These are phyloP conservation scores for Drosophila lini DNA, from an alignment of 1,140 invertebrate genomes.

Conservation along the genomic window DNA sequence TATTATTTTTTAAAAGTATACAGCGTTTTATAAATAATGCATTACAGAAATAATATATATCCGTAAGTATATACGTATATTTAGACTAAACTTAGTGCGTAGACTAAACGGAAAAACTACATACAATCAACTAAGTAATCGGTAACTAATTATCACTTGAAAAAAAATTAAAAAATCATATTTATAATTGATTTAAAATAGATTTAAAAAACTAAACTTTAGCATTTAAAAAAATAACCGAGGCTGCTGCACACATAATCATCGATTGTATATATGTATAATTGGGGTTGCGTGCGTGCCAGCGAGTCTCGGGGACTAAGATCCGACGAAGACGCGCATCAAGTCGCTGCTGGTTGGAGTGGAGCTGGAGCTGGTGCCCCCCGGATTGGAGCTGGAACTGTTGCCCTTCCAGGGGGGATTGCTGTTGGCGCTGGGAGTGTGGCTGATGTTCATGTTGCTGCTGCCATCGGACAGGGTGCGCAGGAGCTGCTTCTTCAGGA, in stretches of 20 bases:
- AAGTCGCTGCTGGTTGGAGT: slow-evolving; percentile 64
- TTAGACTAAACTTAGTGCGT: slow-evolving; percentile 65
- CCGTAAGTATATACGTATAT: slow-evolving; percentile 36
- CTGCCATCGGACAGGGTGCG: slow-evolving; percentile 69
- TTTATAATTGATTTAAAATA: slow-evolving; percentile 63
- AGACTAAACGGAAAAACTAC: slow-evolving; percentile 66
- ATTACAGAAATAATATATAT: slow-evolving; percentile 40
- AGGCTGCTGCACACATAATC: slow-evolving; percentile 41
- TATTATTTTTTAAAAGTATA: slow-evolving; percentile 63
- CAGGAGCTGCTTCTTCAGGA: slow-evolving; percentile 71
- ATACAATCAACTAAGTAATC: slow-evolving; percentile 67
- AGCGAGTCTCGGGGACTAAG: slow-evolving; percentile 36
- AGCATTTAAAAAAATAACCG: slow-evolving; percentile 21
- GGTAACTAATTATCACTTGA: slow-evolving; percentile 75
- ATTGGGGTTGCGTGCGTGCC: slow-evolving; percentile 9
- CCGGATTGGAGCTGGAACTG: slow-evolving; percentile 59
- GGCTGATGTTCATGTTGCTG: slow-evolving; percentile 57
- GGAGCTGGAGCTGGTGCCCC: slow-evolving; percentile 48
- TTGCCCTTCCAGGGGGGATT: slow-evolving; percentile 67
- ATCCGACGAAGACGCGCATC: slow-evolving; percentile 79
- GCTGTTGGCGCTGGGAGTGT: slow-evolving; percentile 42
- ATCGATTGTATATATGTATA: slow-evolving; percentile 33
- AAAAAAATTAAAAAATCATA: slow-evolving; percentile 49
- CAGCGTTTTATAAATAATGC: slow-evolving; percentile 62
- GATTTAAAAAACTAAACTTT: slow-evolving; percentile 49